Conservation (phyloP, 2,797 vertebrate species). For the Scolopax rusticola region DNA sequence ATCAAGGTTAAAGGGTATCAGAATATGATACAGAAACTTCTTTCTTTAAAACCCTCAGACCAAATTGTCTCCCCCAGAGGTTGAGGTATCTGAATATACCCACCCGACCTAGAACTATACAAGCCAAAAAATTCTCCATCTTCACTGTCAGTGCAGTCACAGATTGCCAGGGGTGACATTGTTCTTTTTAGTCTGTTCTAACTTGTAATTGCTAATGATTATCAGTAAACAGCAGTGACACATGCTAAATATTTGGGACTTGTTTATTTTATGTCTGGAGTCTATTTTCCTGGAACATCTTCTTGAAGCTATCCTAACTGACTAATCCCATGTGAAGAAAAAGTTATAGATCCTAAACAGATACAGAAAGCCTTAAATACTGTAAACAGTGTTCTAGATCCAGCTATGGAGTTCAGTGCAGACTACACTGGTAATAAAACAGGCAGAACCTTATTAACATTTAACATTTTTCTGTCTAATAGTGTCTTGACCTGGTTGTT, state of each 20-base stretch:
- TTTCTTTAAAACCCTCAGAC: neutral
- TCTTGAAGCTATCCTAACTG: neutral
- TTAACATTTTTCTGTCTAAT: neutral
- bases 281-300: neutral
- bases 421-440: neutral
- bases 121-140: neutral
- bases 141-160: neutral
- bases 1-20: neutral
- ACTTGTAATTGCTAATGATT: neutral
- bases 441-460: neutral
- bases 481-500: neutral
- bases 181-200: neutral
- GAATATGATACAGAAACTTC: neutral
- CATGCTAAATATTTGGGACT: neutral
- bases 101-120: neutral
- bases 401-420: neutral
- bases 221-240: neutral
- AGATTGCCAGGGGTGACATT: neutral
- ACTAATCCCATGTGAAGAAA: neutral
- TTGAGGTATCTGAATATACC: neutral
- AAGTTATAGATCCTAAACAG: neutral
- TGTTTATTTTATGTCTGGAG: neutral
- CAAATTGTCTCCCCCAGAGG: neutral
- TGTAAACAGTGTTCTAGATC: neutral
- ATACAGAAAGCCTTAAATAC: neutral